Base-by-base conservation (phyloP, 2,888 invertebrate genomes). In the Lymantria dispar region DNA sequence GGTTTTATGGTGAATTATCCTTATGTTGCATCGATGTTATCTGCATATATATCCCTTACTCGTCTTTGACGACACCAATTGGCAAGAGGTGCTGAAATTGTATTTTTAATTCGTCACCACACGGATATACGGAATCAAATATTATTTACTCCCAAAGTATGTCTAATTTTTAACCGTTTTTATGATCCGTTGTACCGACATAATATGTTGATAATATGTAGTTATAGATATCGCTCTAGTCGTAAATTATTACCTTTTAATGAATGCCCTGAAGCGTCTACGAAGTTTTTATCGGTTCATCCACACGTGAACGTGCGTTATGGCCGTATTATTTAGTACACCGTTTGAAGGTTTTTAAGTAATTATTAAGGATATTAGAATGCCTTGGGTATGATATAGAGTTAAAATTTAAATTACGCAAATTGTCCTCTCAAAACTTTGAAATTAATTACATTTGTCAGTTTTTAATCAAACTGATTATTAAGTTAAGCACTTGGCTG, bases 271-370 rank as follows among this genome's bases (percentile, higher is more conserved):
- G 60, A 55, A 67, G 79, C 80, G 82, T 83, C 80, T 82, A 76
- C 76, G 48, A 87, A 87, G 83, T 87, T 87, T 87, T 87, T 85
- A 87, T 85, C 85, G 73, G 68, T 58, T 66, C 63, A 68, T 72
- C 67, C 72, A 82, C 77, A 85, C 82, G 86, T 83, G 82, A 77
- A 61, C 56, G 71, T 72, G 70, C 73, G 59, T 75, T 78, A 76
- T 78, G 73, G 80, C 78, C 72, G 75, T 45, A 54, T 50, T 47
- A 48, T 50, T 52, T 58, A 58, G 52, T 60, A 52, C 53, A 55
- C 50, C 46, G 48, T 15, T 42, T 42, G 45, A 33, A 46, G 49
- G 33, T 43, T 51, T 52, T 54, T 50, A 57, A 63, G 51, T 50
- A 54, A 56, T 60, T 54, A 68, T 71, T 64, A 64, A 56, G 61